Evolutionary conservation across 2,797 vertebrate species (phyloP), one percentile per base, ranked within the genome.

Genomic region (Leucoraja ocellata): DNA sequence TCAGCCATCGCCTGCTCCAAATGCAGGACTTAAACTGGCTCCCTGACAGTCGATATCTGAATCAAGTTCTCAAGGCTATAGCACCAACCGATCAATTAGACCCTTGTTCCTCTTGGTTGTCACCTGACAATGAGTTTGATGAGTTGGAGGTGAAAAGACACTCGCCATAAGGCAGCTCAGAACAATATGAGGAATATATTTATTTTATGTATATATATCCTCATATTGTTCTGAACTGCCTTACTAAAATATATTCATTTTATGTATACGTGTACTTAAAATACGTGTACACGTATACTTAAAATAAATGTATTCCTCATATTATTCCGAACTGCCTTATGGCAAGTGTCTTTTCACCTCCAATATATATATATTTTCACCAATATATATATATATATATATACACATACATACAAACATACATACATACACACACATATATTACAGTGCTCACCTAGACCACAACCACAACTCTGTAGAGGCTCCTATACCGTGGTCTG

Each of bases 21-120:
- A 97, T 96, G 95, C 96, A 91, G 39, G 94, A 96, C 95, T 95
- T 95, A 95, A 96, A 96, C 96, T 93, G 95, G 95, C 96, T 97
- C 94, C 94, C 94, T 94, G 94, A 94, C 96, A 96, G 96, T 97
- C 97, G 95, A 97, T 97, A 97, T 96, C 95, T 95, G 96, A 96
- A 97, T 97, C 97, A 95, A 95, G 96, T 96, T 97, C 96, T 97
- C 96, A 97, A 97, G 97, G 97, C 97, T 97, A 95, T 94, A 94
- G 95, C 96, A 36, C 6, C 95, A 96, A 95, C 96, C 96, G 96
- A 97, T 97, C 97, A 97, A 97, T 97, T 97, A 96, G 96, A 94
- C 93, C 94, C 63, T 93, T 94, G 94, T 95, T 95, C 94, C 93
- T 95, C 93, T 74, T 95, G 95, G 84, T 94, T 94, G 94, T 93